A percentile compares a stretch with the other conserved stretches of the same genome.
phyloP scores from a whole-genome alignment of 2,797 vertebrate genomes.

The Mormyrus hasselquistii region DNA sequence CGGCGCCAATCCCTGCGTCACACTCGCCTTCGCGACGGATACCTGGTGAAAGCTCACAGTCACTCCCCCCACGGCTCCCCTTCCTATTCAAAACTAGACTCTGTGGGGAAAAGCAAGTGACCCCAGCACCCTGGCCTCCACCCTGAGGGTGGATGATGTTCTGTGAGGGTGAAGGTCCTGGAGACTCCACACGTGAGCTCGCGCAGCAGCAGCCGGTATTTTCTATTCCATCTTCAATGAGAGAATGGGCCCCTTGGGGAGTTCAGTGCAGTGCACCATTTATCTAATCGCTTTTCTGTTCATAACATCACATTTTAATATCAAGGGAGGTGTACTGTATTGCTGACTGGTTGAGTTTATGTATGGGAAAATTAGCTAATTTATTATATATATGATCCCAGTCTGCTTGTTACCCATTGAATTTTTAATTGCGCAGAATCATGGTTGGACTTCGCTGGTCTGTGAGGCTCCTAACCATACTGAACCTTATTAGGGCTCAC shows the following conservation, averaged over 20 bases:
- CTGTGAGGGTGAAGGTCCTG: not conserved
- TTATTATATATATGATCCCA: not conserved
- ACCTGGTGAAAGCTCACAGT: not conserved
- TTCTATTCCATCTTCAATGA: not conserved
- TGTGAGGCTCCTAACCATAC: not conserved
- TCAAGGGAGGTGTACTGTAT: not conserved
- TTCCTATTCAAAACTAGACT: not conserved
- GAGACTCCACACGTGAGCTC: not conserved
- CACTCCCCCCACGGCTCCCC: not conserved
- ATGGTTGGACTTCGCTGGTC: not conserved
- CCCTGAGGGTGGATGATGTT: not conserved
- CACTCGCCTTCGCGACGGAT: not conserved
- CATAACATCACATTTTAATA: not conserved
- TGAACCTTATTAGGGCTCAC: not conserved
- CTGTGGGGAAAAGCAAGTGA: not conserved
- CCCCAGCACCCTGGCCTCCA: not conserved
- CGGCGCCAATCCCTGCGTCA: not conserved
- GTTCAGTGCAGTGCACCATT: not conserved
- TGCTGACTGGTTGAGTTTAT: not conserved
- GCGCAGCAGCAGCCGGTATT: not conserved
- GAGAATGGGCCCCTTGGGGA: not conserved
- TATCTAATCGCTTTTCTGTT: not conserved
- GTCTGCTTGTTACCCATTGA: not conserved
- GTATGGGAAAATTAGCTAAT: not conserved
- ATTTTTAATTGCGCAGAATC: not conserved